Evolutionary conservation across 2,113 vertebrate species (phyloP), one percentile per base, ranked within the genome.

Genomic region (Erinaceus europaeus): DNA sequence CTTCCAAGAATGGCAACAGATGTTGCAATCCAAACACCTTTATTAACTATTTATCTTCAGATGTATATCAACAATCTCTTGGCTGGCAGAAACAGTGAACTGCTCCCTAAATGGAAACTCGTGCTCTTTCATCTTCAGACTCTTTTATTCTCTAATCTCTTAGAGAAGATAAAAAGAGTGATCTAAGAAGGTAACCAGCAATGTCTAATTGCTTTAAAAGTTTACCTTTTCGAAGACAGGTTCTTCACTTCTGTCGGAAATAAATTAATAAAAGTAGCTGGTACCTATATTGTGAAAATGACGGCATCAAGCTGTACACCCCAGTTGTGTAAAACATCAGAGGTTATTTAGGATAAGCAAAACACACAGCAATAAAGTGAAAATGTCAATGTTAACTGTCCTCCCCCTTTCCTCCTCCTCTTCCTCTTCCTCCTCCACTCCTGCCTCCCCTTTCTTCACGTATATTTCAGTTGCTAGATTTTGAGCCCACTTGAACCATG

Each of bases 1-100:
- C 83, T 75, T 59, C 93, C 94, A 96, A 98, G 97, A 97, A 97
- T 93, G 97, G 95, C 95, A 97, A 95, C 98, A 98, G 98, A 98
- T 98, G 98, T 97, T 95, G 92, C 96, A 92, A 97, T 97, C 94
- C 90, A 97, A 97, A 96, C 95, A 96, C 92, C 84, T 96, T 96
- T 95, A 95, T 95, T 96, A 97, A 95, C 94, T 95, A 87, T 95
- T 97, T 95, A 90, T 94, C 95, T 96, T 94, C 93, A 93, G 59
- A 94, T 96, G 59, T 81, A n/a, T 93, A 96, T 95, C 59, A 77
- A 67, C 8, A 18, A 67, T 88, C 91, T 88, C 14, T 57, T 53
- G 79, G 86, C n/a, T 86, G 90, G 52, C n/a, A 88, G 73, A 86
- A 84, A 84, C 18, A 53, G 80, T 7, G 55, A n/a, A n/a, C 88